phyloP scores from a whole-genome alignment of 2,113 vertebrate species.

The Tympanuchus pallidicinctus region DNA sequence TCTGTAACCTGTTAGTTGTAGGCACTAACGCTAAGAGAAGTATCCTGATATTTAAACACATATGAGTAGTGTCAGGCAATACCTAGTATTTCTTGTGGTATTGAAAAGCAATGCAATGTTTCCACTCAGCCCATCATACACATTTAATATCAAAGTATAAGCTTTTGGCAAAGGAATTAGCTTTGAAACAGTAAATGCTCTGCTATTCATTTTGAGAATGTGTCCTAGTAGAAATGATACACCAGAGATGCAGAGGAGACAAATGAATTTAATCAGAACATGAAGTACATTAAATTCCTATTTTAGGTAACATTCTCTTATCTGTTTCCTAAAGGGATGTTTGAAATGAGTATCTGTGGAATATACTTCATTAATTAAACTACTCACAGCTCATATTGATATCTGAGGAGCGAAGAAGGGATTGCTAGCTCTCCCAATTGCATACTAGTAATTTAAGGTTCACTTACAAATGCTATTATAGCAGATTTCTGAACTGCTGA shows the following conservation, averaged over 20 bases:
- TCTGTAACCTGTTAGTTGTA: neutral
- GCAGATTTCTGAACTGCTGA: neutral
- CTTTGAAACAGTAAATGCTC: neutral
- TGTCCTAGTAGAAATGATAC: neutral
- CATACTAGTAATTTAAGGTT: neutral
- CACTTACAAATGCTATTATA: neutral
- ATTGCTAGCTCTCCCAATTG: slow-evolving; percentile 8
- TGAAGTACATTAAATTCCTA: neutral
- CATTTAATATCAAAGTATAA: neutral
- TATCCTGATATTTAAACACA: neutral
- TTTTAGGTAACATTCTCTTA: slow-evolving; percentile 11
- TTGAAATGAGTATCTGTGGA: slow-evolving; percentile 19
- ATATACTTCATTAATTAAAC: slow-evolving; percentile 19
- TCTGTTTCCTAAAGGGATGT: neutral
- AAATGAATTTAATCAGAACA: neutral
- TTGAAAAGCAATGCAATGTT: neutral
- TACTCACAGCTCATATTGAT: neutral
- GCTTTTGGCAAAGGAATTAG: neutral
- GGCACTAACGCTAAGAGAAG: neutral
- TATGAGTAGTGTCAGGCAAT: neutral
- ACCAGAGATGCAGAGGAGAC: neutral
- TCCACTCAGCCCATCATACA: neutral
- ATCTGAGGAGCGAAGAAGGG: neutral
- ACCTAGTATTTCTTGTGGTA: neutral
- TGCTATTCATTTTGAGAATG: neutral